Conservation (phyloP, 1,140 invertebrate species). For the Notospermus geniculatus region DNA sequence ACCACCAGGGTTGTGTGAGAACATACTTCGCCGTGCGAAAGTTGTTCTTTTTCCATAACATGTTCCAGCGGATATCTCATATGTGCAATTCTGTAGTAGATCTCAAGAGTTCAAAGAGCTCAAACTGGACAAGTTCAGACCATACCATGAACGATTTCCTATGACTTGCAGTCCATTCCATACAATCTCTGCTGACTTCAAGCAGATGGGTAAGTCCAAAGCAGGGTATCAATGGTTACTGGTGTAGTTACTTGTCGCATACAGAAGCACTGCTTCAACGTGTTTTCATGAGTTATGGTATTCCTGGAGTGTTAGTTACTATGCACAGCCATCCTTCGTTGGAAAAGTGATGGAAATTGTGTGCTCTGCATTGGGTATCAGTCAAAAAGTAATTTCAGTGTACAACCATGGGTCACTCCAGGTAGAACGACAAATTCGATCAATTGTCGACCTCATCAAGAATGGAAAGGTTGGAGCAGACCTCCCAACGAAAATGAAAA, state of each 20-base stretch:
- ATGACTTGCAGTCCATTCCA: not conserved
- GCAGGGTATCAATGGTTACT: not conserved
- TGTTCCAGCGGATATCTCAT: not conserved
- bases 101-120: not conserved
- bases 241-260: not conserved
- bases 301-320: not conserved
- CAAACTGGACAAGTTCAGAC: not conserved
- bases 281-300: not conserved
- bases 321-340: conserved; percentile 1
- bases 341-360: conserved; percentile 10
- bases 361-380: conserved; percentile 1
- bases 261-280: not conserved
- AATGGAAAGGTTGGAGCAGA: too few species aligned
- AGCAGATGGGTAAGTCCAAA: conserved; percentile 4
- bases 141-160: not conserved
- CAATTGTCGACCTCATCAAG: conserved; percentile 1
- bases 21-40: not conserved
- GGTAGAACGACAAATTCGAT: conserved; percentile 1
- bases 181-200: not conserved
- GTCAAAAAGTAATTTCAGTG: conserved; percentile 7
- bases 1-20: conserved; percentile 5
- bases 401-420: not conserved
- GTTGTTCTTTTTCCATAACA: conserved; percentile 5
- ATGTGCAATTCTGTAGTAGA: not conserved
- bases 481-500: too few species aligned